Conservation (phyloP, 2,797 vertebrate species). For the Echeneis naucrates region DNA sequence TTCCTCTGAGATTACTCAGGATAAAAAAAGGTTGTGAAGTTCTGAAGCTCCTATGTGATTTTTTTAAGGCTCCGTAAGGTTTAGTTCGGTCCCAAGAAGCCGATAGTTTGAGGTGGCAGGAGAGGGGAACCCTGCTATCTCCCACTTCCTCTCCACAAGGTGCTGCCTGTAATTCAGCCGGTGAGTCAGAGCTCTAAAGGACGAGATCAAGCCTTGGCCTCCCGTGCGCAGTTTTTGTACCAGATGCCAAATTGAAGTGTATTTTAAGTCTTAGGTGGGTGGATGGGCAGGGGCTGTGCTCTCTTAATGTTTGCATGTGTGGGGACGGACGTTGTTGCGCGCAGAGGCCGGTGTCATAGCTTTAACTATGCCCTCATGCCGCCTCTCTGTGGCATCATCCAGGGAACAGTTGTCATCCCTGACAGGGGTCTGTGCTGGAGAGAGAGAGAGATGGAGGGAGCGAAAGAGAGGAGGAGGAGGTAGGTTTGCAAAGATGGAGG, state of each 20-base stretch:
- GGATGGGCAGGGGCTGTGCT: too few relatives aligned
- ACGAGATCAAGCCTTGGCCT: constrained; percentile 61
- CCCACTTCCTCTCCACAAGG: constrained; percentile 55
- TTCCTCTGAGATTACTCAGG: too few relatives aligned
- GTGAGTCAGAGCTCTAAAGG: constrained; percentile 60
- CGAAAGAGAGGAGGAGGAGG: background rate
- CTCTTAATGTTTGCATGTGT: constrained; percentile 7
- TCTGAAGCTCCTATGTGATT: constrained; percentile 5
- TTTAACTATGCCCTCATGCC: constrained; percentile 62
- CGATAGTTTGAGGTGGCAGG: constrained; percentile 43
- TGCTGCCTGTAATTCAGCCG: constrained; percentile 45
- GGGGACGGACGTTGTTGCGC: constrained; percentile 40
- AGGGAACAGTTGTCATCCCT: constrained; percentile 80
- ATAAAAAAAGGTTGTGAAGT: constrained; percentile 10
- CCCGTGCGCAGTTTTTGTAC: constrained; percentile 33
- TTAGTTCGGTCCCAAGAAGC: constrained; percentile 23
- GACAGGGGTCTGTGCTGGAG: constrained; percentile 72
- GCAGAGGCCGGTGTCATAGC: constrained; percentile 53
- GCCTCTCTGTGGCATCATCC: constrained; percentile 69
- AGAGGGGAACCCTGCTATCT: constrained; percentile 46
- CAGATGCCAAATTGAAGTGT: constrained; percentile 23
- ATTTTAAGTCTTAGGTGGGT: constrained; percentile 14
- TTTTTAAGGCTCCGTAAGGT: constrained; percentile 17
- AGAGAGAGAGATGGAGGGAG: constrained; percentile 4
- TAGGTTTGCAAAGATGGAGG: constrained; percentile 7